A percentile compares a stretch with the other conserved stretches of the same genome.
phyloP scores from a whole-genome alignment of 2,888 invertebrate genomes.

The Ormyrus pomaceus region DNA sequence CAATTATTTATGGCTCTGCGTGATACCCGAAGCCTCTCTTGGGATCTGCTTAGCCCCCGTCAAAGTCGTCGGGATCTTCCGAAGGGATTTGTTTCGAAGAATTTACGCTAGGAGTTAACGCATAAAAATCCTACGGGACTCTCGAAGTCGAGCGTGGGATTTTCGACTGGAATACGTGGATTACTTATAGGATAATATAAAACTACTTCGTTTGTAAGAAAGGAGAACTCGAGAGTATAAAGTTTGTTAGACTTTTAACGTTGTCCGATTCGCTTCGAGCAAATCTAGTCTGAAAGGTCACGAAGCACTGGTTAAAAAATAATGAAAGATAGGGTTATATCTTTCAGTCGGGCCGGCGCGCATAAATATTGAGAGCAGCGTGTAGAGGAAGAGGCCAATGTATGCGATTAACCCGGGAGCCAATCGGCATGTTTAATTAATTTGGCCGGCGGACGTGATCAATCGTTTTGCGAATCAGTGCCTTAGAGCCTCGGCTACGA shows the following conservation, averaged over 20 bases:
- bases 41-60: no score
- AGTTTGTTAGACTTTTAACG: constrained; percentile 20
- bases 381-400: background rate
- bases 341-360: background rate
- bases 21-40: no score
- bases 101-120: no score
- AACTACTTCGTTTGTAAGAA: constrained; percentile 17
- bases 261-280: constrained; percentile 3
- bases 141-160: background rate
- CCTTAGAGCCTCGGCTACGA: constrained; percentile 22
- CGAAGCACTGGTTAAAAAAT: background rate
- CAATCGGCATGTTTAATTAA: constrained; percentile 49
- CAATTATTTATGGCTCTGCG: no score
- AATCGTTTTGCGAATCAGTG: constrained; percentile 50
- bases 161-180: constrained; percentile 22
- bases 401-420: constrained; percentile 29
- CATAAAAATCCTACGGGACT: background rate
- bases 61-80: no score
- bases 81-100: no score
- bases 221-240: constrained; percentile 30
- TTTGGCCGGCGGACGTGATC: constrained; percentile 45
- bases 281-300: constrained; percentile 26
- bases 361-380: background rate
- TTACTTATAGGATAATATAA: constrained; percentile 21
- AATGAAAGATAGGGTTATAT: background rate